A percentile compares a stretch with the other conserved stretches of the same genome.
Conservation (phyloP, 2,888 invertebrate genomes). For the Cheilosia vulpina region DNA sequence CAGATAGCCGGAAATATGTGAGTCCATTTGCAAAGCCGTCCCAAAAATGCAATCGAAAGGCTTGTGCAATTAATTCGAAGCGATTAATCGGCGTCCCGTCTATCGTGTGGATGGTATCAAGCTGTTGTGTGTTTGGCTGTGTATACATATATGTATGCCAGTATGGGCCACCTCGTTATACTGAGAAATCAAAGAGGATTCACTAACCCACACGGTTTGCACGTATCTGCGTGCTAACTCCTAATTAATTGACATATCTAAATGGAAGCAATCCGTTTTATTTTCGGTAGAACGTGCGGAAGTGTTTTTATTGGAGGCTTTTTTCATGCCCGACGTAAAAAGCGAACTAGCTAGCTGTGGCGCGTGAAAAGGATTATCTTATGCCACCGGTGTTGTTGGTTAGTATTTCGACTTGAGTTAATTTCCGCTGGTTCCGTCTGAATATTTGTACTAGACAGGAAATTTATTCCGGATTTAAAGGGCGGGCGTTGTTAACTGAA, state of each 20-base stretch:
- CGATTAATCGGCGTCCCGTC: slow-evolving; percentile 63
- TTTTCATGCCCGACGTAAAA: slow-evolving; percentile 19
- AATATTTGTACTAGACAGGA: slow-evolving; percentile 35
- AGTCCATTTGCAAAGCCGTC: slow-evolving; percentile 52
- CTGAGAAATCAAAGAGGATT: slow-evolving; percentile 62
- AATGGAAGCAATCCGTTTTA: slow-evolving; percentile 58
- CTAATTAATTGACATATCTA: slow-evolving; percentile 71
- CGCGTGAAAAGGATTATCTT: slow-evolving; percentile 62
- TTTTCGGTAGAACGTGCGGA: slow-evolving; percentile 54
- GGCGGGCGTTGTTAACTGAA: slow-evolving; percentile 2
- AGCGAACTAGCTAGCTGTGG: slow-evolving; percentile 8
- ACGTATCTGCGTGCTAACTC: slow-evolving; percentile 66
- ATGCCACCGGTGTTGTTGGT: slow-evolving; percentile 21
- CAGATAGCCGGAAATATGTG: slow-evolving; percentile 62
- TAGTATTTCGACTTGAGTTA: slow-evolving; percentile 58
- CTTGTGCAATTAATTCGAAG: slow-evolving; percentile 64
- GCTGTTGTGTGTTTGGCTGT: background rate
- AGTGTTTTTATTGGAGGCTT: slow-evolving; percentile 52
- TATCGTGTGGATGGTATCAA: slow-evolving; percentile 9
- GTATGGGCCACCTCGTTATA: slow-evolving; percentile 28
- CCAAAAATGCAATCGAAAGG: slow-evolving; percentile 52
- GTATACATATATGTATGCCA: background rate
- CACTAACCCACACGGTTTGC: slow-evolving; percentile 47
- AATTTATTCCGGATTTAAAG: slow-evolving; percentile 52
- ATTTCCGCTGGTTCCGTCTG: slow-evolving; percentile 63